phyloP scores from a whole-genome alignment of 2,888 invertebrate genomes.

The Drosophila ezoana region DNA sequence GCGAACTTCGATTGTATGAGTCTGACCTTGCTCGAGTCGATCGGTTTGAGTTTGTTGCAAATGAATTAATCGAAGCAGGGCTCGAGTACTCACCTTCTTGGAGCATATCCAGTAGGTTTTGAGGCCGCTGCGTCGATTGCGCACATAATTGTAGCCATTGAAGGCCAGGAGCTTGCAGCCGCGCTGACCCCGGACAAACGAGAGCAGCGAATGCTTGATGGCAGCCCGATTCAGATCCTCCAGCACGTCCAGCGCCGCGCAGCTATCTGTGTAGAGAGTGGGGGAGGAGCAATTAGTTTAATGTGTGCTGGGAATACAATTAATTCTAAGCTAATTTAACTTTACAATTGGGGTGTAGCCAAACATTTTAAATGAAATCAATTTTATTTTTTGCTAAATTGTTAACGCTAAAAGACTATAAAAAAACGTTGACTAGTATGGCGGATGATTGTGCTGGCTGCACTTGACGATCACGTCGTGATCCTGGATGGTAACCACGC shows the following conservation, averaged over 20 bases:
- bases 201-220: slow-evolving; percentile 72
- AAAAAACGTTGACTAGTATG: slow-evolving; percentile 78
- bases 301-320: neutral
- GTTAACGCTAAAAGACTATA: slow-evolving; percentile 9
- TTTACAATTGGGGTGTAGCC: slow-evolving; percentile 6
- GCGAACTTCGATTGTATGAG: too few species aligned
- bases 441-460: slow-evolving; percentile 84
- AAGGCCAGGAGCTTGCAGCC: slow-evolving; percentile 83
- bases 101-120: slow-evolving; percentile 85
- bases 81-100: slow-evolving; percentile 79
- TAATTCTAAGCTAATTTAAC: neutral
- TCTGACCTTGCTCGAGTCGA: too few species aligned
- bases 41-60: too few species aligned
- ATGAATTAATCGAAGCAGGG: too few species aligned
- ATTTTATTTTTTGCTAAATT: slow-evolving; percentile 39
- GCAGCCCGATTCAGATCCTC: slow-evolving; percentile 34
- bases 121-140: slow-evolving; percentile 83
- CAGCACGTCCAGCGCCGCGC: slow-evolving; percentile 25
- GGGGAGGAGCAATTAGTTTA: slow-evolving; percentile 5
- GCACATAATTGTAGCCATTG: slow-evolving; percentile 83
- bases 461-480: slow-evolving; percentile 84
- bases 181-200: slow-evolving; percentile 82
- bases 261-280: slow-evolving; percentile 37
- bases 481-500: slow-evolving; percentile 84
- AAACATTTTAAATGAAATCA: slow-evolving; percentile 37